Evolutionary conservation across 2,113 vertebrate species (phyloP), one percentile per base, ranked within the genome.

Genomic region (Hirundichthys speculiger): DNA sequence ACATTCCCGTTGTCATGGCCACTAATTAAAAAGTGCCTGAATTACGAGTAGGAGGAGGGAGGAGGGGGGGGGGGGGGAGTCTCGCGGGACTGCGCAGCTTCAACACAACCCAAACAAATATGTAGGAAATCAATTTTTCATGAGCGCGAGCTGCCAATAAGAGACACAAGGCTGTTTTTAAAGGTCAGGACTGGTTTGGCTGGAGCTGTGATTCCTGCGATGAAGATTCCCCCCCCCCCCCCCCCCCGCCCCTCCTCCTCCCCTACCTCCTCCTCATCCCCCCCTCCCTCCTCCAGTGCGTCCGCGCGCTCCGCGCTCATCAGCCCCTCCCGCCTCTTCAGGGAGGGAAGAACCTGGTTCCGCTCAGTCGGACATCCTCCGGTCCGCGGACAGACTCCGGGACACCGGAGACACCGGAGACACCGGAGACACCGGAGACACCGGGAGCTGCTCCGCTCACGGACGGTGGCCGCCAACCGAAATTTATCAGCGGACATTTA

Each of bases 261-360:
- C 30, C n/a, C n/a, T n/a, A n/a, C n/a, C 16, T n/a, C 38, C 15
- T 3, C 18, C 53, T 11, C 13, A 22, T 7, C 15, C 7, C 18
- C 22, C 16, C 24, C 41, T 13, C 40, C 3, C 15, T 5, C 39
- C n/a, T n/a, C 41, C 1, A 25, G 58, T 38, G 53, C 50, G 41
- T 21, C 47, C 13, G 49, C 11, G 30, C 30, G 30, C 3, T 27
- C 25, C 25, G 25, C 11, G n/a, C 30, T 34, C 30, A 34, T n/a
- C n/a, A n/a, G n/a, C n/a, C n/a, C n/a, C n/a, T n/a, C n/a, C n/a
- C n/a, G 30, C 30, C 49, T 24, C 14, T 56, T 65, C 16, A 46
- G 52, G 69, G 73, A 66, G 73, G 69, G 54, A 76, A 71, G 74
- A 73, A 56, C 73, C 53, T 41, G 22, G 42, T 51, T 21, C 7